Base-by-base conservation (phyloP, 2,797 vertebrate species). In the Galagoides demidoff region DNA sequence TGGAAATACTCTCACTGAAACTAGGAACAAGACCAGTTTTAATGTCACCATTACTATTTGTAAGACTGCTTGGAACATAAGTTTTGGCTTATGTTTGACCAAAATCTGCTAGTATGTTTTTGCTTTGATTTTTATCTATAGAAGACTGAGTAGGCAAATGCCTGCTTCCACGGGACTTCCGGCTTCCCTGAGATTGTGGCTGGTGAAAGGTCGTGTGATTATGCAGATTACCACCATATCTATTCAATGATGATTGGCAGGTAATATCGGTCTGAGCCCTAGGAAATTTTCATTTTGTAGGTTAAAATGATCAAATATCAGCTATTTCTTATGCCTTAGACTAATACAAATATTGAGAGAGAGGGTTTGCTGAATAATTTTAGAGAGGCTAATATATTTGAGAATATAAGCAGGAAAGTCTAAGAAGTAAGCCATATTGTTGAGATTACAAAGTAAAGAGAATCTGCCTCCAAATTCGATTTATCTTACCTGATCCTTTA, bases 51-150 rank as follows among this genome's bases (percentile, higher is more conserved):
- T 16, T 52, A 55, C 8, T 73, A 55, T 93, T 29, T 34, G 3
- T 27, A 88, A 39, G 22, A 68, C 49, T 61, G 49, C 31, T 52
- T 19, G 13, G 29, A 92, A 64, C 20, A 59, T 45, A 14, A 27
- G 19, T 66, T 90, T 95, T 64, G 70, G 37, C 29, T 90, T 92
- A 79, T 43, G 83, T 49, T 12, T 78, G 49, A 82, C 63, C 73
- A 57, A 87, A 84, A 83, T 70, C 14, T 73, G 2, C 22, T 20
- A 3, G n/a, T 17, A 39, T 39, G 23, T 45, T 94, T 96, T 92
- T 90, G 34, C 64, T 95, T 90, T 92, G 49, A 74, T 77, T 87
- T 83, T 93, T 61, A 52, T 10, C 14, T 77, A 7, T 79, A 43
- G 25, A 86, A 92, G 59, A 89, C 17, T 77, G 37, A 59, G 9